Evolutionary conservation across 53 echinoderm and acorn worm species (phyloP), one percentile per base, ranked within the genome.

Genomic region (Apostichopus leukothele): DNA sequence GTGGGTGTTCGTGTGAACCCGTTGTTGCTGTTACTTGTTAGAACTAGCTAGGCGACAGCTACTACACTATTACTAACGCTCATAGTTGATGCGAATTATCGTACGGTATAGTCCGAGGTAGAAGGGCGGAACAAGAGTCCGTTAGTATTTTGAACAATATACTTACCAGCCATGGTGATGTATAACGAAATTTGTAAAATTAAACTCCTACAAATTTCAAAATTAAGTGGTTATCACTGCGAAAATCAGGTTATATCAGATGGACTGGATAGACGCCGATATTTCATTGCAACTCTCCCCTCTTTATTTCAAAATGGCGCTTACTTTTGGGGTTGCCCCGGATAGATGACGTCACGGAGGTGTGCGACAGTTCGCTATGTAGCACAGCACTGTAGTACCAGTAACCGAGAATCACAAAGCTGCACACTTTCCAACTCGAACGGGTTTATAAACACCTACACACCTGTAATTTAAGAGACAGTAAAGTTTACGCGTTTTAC

Each of bases 241-340:
- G 60, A 74, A 88, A 66, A 77, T 75, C n/a, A 67, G 91, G 86
- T 84, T 57, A 89, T 78, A 75, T 76, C 86, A 10, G 96, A 96
- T 96, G 93, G 73, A 68, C 59, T 89, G 74, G 96, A 96, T 96
- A 84, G 88, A 74, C 5, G 16, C 66, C 75, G 73, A 92, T 92
- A 91, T 91, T 59, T 51, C 52, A 21, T 61, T 88, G 53, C 84
- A 53, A 59, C 57, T 57, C 55, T 84, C 55, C 52, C 59, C 84
- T 84, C 22, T 90, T 89, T 91, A 94, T 94, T 94, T 94, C 96
- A 96, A 96, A 96, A 96, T 96, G 96, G 96, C 96, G 96, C 92
- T 63, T 60, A 67, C 68, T 11, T 66, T 67, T 86, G 67, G 81
- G 86, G 71, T 86, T 67, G 63, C 86, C 86, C 71, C 86, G 86